Percentiles rank a stretch among this genome's conserved stretches.
Evolutionary conservation across 2,113 vertebrate species (phyloP).

Genomic region (Dicentrarchus labrax): DNA sequence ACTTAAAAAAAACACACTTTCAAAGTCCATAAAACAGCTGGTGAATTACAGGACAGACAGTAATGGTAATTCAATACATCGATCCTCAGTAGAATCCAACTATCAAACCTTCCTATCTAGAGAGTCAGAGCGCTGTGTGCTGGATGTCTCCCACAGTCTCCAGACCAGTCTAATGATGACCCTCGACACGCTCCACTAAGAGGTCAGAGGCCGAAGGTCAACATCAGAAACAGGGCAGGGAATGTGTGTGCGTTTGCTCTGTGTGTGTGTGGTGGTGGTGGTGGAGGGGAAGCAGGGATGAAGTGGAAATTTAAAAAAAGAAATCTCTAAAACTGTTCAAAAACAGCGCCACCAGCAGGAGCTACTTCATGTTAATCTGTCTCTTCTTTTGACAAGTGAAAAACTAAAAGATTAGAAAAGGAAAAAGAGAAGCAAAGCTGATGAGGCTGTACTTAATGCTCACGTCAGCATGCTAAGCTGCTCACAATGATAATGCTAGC

Average conservation of each 20-base stretch:
- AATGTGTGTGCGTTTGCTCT: background rate
- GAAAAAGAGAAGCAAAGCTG: too few species aligned
- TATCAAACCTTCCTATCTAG: background rate
- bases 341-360: background rate
- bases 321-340: background rate
- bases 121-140: constrained; percentile 14
- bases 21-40: background rate
- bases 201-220: constrained; percentile 85
- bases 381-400: background rate
- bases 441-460: too few species aligned
- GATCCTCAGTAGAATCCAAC: background rate
- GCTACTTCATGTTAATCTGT: background rate
- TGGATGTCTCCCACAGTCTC: constrained; percentile 76
- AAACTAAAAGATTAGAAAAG: background rate
- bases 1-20: background rate
- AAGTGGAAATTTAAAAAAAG: background rate
- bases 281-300: background rate
- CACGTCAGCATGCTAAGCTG: too few species aligned
- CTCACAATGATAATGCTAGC: too few species aligned
- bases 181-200: constrained; percentile 84
- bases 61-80: constrained; percentile 18
- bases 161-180: constrained; percentile 89
- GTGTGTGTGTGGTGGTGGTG: background rate
- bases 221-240: constrained; percentile 61
- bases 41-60: background rate